Evolutionary conservation across 2,797 vertebrate species (phyloP).

Genomic region (Luscinia megarhynchos): DNA sequence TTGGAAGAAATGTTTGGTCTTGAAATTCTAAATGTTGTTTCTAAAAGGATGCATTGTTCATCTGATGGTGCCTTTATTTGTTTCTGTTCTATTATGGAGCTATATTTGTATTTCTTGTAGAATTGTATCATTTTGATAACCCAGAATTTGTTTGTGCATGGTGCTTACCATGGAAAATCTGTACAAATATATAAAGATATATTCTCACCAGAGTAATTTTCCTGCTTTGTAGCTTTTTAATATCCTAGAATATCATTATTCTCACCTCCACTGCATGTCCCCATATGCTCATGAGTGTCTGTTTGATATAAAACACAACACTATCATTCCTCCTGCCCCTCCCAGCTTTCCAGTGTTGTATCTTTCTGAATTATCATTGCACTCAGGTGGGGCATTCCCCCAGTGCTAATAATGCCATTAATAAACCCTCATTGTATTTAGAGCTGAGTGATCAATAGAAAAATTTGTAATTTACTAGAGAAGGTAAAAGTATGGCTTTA

Average conservation of each 20-base stretch:
- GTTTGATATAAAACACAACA: not conserved
- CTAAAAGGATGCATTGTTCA: not conserved
- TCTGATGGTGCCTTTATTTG: not conserved
- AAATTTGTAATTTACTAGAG: not conserved
- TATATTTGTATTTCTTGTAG: not conserved
- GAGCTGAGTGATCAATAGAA: not conserved
- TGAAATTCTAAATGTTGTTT: not conserved
- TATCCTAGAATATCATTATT: not conserved
- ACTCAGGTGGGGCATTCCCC: not conserved
- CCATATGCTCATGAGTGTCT: not conserved
- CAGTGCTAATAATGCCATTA: not conserved
- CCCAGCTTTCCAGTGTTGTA: not conserved
- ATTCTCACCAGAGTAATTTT: not conserved
- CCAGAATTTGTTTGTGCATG: not conserved
- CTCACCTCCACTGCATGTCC: not conserved
- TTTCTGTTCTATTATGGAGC: not conserved
- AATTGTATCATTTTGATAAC: not conserved
- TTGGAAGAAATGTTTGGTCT: constrained; percentile 7
- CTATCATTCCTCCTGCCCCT: not conserved
- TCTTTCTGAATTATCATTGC: not conserved
- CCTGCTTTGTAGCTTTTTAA: not conserved
- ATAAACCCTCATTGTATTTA: not conserved
- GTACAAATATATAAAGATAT: not conserved
- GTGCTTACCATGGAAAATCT: not conserved
- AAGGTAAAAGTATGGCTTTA: not conserved